Conservation (phyloP, 2,113 vertebrate species). For the Cricetomys ansorgei region DNA sequence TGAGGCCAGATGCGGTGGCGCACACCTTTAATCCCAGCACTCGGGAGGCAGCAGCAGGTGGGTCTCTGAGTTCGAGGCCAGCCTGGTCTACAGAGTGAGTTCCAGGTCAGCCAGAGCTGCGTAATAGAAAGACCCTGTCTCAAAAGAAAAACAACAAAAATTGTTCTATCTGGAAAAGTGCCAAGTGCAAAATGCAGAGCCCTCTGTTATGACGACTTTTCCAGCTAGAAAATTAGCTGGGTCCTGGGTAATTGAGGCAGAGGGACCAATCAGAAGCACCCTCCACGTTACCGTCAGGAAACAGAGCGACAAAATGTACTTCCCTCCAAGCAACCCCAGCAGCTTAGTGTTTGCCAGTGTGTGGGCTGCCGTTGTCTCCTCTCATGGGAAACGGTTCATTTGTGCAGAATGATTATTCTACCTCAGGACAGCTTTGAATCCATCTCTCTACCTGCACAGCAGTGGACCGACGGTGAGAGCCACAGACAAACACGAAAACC, state of each 20-base stretch:
- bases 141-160: neutral
- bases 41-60: too few species aligned
- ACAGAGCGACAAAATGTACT: slow-evolving; percentile 82
- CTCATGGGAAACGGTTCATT: neutral
- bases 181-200: slow-evolving; percentile 88
- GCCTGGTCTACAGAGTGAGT: neutral
- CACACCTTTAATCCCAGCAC: too few species aligned
- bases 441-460: slow-evolving; percentile 46
- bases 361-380: neutral
- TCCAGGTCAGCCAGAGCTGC: neutral
- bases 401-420: neutral
- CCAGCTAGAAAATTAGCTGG: slow-evolving; percentile 83
- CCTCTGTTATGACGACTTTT: slow-evolving; percentile 86
- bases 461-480: slow-evolving; percentile 34
- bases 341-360: slow-evolving; percentile 50
- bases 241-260: slow-evolving; percentile 82
- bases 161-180: slow-evolving; percentile 89
- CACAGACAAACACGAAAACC: slow-evolving; percentile 43
- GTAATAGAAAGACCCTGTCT: neutral
- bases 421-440: neutral
- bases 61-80: neutral
- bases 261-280: slow-evolving; percentile 83
- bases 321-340: slow-evolving; percentile 72
- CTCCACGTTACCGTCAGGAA: slow-evolving; percentile 79
- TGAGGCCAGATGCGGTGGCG: neutral